phyloP scores from a whole-genome alignment of 2,888 invertebrate genomes.

The Myopa testacea region DNA sequence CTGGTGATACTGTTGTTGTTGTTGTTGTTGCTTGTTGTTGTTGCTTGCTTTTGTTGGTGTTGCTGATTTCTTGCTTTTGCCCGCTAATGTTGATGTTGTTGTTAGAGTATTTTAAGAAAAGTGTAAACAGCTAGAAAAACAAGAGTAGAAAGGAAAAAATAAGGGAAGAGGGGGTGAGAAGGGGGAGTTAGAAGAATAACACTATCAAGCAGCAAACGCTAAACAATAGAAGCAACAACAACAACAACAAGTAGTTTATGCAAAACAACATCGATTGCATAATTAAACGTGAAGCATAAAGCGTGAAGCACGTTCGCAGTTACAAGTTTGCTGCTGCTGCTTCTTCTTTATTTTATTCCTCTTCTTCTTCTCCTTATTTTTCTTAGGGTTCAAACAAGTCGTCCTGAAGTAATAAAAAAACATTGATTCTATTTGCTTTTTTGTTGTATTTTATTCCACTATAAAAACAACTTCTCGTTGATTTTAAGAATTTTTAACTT shows the following conservation, averaged over 20 bases:
- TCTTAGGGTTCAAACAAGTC: not conserved
- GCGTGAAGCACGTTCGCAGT: conserved; percentile 1
- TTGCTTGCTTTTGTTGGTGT: conserved; percentile 22
- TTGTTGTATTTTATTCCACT: no score
- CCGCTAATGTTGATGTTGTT: conserved; percentile 29
- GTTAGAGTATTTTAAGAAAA: conserved; percentile 12
- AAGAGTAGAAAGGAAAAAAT: not conserved
- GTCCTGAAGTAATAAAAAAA: not conserved
- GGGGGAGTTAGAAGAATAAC: no score
- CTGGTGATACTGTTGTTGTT: conserved; percentile 33
- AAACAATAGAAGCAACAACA: not conserved
- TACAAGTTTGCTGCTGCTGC: not conserved
- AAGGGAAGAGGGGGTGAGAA: not conserved
- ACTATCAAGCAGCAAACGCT: conserved; percentile 1
- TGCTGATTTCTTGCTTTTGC: conserved; percentile 13
- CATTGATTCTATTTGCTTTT: no score
- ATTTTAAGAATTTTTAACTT: not conserved
- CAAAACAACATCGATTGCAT: conserved; percentile 56
- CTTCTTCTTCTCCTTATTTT: not conserved
- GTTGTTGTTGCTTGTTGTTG: conserved; percentile 35
- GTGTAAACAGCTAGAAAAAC: not conserved
- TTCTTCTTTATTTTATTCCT: not conserved
- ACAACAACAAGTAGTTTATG: conserved; percentile 49
- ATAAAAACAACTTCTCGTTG: not conserved
- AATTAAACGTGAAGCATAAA: conserved; percentile 53